phyloP scores from a whole-genome alignment of 2,113 vertebrate genomes.

The Semnornis frantzii region DNA sequence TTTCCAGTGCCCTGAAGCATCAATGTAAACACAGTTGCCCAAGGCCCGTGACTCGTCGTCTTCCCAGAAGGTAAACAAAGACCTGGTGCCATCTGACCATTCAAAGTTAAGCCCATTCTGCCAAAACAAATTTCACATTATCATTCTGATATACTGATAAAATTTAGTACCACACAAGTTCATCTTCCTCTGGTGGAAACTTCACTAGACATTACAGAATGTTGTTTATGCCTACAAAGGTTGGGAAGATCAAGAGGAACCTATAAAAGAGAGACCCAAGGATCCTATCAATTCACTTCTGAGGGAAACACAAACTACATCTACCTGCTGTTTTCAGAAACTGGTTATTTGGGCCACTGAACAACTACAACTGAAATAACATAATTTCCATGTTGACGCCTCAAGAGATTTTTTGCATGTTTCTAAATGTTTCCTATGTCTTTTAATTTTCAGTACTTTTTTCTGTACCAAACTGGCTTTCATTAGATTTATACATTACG shows the following conservation, averaged over 20 bases:
- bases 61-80: slow-evolving; percentile 87
- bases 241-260: background rate
- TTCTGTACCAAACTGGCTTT: background rate
- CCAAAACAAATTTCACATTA: slow-evolving; percentile 51
- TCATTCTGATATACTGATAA: background rate
- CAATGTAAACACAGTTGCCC: slow-evolving; percentile 89
- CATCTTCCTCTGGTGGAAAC: background rate
- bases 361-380: background rate
- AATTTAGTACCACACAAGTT: background rate
- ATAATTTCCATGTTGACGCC: background rate
- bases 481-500: background rate
- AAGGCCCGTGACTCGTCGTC: slow-evolving; percentile 74
- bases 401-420: background rate
- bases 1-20: slow-evolving; percentile 85
- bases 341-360: background rate
- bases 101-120: slow-evolving; percentile 87
- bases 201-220: background rate
- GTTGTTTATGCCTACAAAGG: background rate
- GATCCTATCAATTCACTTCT: background rate
- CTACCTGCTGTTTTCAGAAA: background rate
- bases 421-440: background rate
- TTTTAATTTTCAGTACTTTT: background rate
- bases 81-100: slow-evolving; percentile 89
- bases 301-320: background rate
- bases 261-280: background rate